Evolutionary conservation across 1,140 invertebrate genomes (phyloP).

Genomic region (Drosophila kikkawai): DNA sequence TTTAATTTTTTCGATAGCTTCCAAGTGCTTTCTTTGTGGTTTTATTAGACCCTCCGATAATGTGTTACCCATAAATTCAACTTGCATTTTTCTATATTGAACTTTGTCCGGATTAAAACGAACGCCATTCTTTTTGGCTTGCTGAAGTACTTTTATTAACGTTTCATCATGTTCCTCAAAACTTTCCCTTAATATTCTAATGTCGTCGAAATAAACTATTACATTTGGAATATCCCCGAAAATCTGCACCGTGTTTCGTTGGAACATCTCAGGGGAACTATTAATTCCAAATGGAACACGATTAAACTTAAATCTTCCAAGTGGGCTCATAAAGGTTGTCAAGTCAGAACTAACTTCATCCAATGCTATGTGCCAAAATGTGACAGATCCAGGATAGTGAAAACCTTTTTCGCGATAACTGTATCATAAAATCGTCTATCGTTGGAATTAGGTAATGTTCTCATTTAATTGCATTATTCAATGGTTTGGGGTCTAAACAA

Average conservation of each 20-base stretch:
- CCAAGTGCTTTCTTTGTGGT: not conserved
- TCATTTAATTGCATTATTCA: too few species aligned
- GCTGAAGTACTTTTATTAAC: not conserved
- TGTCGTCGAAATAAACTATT: constrained; percentile 13
- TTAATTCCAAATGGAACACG: constrained; percentile 80
- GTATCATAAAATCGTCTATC: constrained; percentile 36
- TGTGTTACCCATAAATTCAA: constrained; percentile 3
- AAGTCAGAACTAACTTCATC: constrained; percentile 28
- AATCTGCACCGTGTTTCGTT: not conserved
- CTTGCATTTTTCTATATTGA: constrained; percentile 3
- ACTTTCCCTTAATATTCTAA: not conserved
- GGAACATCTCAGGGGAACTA: constrained; percentile 11
- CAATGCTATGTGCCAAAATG: constrained; percentile 40
- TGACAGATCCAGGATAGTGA: constrained; percentile 16
- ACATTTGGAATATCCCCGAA: constrained; percentile 12
- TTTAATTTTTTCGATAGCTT: not conserved
- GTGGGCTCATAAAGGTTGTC: constrained; percentile 40
- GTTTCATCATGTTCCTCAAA: constrained; percentile 13
- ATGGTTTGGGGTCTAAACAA: too few species aligned
- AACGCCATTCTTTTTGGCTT: not conserved
- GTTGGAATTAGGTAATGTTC: too few species aligned
- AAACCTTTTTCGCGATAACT: constrained; percentile 29
- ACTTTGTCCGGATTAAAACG: constrained; percentile 2
- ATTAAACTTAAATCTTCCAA: constrained; percentile 44
- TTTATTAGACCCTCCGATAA: not conserved